These are phyloP conservation scores for Tinea semifulvella DNA, from an alignment of 2,888 invertebrate species.

Conservation along the genomic window DNA sequence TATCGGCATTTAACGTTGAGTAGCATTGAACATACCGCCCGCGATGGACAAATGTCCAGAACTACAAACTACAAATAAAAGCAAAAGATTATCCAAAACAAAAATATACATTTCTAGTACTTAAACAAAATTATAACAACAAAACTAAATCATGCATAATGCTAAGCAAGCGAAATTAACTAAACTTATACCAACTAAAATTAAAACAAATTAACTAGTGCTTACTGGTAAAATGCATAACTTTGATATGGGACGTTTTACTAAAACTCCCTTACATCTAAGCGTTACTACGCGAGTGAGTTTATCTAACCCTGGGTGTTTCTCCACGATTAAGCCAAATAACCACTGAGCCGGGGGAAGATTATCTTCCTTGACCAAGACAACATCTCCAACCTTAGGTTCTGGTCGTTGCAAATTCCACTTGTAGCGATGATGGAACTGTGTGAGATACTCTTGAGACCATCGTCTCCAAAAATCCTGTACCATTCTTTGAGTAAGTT, in stretches of 20 bases:
- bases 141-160: no score
- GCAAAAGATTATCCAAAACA: no score
- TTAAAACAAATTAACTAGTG: no score
- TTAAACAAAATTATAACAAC: no score
- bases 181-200: no score
- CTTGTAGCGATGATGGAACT: conserved; percentile 19
- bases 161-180: no score
- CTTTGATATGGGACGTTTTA: conserved; percentile 16
- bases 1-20: no score
- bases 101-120: no score
- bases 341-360: conserved; percentile 21
- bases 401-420: conserved; percentile 18
- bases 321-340: conserved; percentile 19
- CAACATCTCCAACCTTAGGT: conserved; percentile 20
- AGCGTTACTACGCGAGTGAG: conserved; percentile 21
- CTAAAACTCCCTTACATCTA: conserved; percentile 8
- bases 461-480: conserved; percentile 23
- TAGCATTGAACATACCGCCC: no score
- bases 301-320: conserved; percentile 21
- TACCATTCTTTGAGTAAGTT: conserved; percentile 22
- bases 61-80: no score
- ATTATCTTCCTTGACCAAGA: conserved; percentile 21
- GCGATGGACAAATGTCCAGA: no score
- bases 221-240: conserved; percentile 14
- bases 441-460: conserved; percentile 22